A percentile compares a stretch with the other conserved stretches of the same genome.
Evolutionary conservation across 2,797 vertebrate genomes (phyloP).

Genomic region (Chrysocyon brachyurus): DNA sequence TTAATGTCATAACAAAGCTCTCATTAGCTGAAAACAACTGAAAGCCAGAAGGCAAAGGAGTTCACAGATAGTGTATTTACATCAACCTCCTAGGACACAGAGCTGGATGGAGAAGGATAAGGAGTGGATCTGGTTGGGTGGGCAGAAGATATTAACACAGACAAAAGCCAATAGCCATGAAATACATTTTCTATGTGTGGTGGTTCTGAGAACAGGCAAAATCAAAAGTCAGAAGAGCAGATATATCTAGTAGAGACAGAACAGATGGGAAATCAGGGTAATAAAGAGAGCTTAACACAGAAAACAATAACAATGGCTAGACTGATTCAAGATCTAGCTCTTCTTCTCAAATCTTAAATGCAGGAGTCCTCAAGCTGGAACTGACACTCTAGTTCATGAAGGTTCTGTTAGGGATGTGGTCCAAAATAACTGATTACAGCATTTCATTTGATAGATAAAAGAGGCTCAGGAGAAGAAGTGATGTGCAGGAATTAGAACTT

Average conservation of each 20-base stretch:
- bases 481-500: not conserved
- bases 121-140: not conserved
- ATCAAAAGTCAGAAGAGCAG: not conserved
- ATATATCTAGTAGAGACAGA: not conserved
- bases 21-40: not conserved
- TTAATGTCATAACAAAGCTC: not conserved
- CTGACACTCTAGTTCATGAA: not conserved
- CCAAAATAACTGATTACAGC: not conserved
- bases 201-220: constrained; percentile 31
- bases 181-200: not conserved
- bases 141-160: not conserved
- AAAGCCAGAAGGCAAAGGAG: not conserved
- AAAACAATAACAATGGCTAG: not conserved
- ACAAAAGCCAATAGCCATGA: not conserved
- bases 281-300: not conserved
- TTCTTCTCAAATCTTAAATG: not conserved
- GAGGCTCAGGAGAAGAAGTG: not conserved
- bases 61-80: not conserved
- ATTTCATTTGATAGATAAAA: constrained; percentile 44
- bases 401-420: not conserved
- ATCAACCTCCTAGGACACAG: not conserved
- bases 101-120: not conserved
- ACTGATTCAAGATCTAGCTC: not conserved
- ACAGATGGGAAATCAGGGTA: not conserved
- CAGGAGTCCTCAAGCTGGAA: not conserved